Evolutionary conservation across 2,888 invertebrate genomes (phyloP).

Genomic region (Eurois occulta): DNA sequence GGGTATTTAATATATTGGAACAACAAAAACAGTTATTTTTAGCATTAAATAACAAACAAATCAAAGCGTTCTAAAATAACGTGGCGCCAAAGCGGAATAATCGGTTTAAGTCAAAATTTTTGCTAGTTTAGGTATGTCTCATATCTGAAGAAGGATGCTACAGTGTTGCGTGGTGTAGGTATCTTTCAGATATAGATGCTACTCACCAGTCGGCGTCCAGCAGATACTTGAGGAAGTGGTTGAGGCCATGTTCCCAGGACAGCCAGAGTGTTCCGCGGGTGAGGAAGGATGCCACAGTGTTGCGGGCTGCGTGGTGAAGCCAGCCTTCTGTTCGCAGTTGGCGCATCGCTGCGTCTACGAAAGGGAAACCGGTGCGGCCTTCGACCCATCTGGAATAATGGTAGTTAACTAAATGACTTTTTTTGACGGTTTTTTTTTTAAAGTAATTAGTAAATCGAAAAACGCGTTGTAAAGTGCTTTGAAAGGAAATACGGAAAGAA

Average conservation of each 20-base stretch:
- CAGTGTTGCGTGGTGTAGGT: no score
- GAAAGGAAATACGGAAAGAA: no score
- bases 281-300: conserved; percentile 93
- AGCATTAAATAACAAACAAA: no score
- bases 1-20: not conserved
- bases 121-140: no score
- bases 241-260: conserved; percentile 93
- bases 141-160: no score
- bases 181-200: conserved; percentile 39
- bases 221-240: conserved; percentile 92
- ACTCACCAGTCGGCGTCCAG: conserved; percentile 93
- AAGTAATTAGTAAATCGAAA: not conserved
- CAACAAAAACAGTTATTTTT: not conserved
- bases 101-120: no score
- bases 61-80: no score
- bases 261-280: conserved; percentile 94
- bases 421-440: no score
- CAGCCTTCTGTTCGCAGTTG: conserved; percentile 93
- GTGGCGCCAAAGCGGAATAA: no score
- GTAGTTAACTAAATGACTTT: not conserved
- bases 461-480: not conserved
- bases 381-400: conserved; percentile 86
- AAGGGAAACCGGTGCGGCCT: conserved; percentile 93
- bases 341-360: conserved; percentile 94
- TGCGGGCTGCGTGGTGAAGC: conserved; percentile 93